A percentile compares a stretch with the other conserved stretches of the same genome.
phyloP scores from a whole-genome alignment of 2,113 vertebrate genomes.

The Grus americana region DNA sequence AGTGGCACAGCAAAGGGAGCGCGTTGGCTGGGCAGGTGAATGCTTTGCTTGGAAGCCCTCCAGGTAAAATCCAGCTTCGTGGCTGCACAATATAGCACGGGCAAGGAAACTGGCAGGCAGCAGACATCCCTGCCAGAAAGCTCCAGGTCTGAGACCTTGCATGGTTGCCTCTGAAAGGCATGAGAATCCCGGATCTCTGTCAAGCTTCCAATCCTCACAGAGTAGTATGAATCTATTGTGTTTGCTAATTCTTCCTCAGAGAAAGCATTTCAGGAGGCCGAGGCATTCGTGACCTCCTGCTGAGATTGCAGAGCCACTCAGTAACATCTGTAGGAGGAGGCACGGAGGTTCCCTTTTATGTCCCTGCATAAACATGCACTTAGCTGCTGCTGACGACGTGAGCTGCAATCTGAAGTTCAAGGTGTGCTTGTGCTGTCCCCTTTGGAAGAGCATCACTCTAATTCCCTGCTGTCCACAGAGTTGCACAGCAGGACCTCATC shows the following conservation, averaged over 20 bases:
- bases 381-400: background rate
- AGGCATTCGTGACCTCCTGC: background rate
- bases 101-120: background rate
- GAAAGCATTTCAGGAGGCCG: background rate
- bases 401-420: background rate
- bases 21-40: background rate
- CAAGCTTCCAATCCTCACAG: accelerated
- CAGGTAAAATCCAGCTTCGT: background rate
- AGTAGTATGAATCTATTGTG: background rate
- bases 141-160: background rate
- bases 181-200: accelerated
- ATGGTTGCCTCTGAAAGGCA: background rate
- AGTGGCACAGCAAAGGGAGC: background rate
- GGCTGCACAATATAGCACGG: background rate
- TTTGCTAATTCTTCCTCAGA: background rate
- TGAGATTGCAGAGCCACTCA: background rate
- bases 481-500: background rate
- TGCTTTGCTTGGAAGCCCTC: background rate
- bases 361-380: background rate
- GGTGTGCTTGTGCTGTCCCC: accelerated
- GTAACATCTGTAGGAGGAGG: background rate
- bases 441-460: background rate
- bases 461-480: background rate
- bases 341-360: background rate
- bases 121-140: background rate